Evolutionary conservation across 2,888 invertebrate genomes (phyloP).

Genomic region (Merodon equestris): DNA sequence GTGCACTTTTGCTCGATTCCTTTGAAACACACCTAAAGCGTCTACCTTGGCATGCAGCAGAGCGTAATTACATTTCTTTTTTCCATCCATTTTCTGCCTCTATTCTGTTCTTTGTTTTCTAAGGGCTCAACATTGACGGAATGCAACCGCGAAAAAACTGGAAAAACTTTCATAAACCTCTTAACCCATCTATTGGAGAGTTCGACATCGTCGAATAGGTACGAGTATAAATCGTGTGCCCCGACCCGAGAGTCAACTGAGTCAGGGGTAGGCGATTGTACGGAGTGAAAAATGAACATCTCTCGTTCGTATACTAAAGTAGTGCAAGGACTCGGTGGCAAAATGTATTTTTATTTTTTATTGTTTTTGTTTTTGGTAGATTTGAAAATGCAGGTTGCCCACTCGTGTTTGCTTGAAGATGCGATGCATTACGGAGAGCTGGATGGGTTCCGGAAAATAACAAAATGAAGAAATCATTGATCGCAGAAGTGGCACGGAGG

Average conservation of each 20-base stretch:
- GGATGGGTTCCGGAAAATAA: too few relatives aligned
- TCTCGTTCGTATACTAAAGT: constrained; percentile 10
- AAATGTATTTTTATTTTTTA: too few relatives aligned
- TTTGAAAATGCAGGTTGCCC: neutral
- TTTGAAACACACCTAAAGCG: constrained; percentile 9
- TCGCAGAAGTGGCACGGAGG: neutral
- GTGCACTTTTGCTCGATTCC: constrained; percentile 22
- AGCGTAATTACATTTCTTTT: constrained; percentile 35
- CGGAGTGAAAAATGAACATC: constrained; percentile 22
- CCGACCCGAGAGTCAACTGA: neutral
- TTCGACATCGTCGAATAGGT: constrained; percentile 50
- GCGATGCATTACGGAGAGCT: constrained; percentile 3
- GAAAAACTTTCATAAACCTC: constrained; percentile 44
- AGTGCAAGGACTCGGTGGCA: constrained; percentile 16
- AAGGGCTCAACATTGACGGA: constrained; percentile 18
- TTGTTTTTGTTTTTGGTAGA: too few relatives aligned
- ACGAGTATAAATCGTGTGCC: constrained; percentile 38
- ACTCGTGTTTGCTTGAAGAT: neutral
- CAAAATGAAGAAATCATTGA: constrained; percentile 18
- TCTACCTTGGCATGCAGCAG: neutral
- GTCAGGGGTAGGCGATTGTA: neutral
- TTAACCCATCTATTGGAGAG: constrained; percentile 59
- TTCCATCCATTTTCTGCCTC: constrained; percentile 5
- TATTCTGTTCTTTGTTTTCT: neutral
- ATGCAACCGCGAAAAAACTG: constrained; percentile 1